Evolutionary conservation across 2,797 vertebrate species (phyloP).

Genomic region (Poliocrania exsul): DNA sequence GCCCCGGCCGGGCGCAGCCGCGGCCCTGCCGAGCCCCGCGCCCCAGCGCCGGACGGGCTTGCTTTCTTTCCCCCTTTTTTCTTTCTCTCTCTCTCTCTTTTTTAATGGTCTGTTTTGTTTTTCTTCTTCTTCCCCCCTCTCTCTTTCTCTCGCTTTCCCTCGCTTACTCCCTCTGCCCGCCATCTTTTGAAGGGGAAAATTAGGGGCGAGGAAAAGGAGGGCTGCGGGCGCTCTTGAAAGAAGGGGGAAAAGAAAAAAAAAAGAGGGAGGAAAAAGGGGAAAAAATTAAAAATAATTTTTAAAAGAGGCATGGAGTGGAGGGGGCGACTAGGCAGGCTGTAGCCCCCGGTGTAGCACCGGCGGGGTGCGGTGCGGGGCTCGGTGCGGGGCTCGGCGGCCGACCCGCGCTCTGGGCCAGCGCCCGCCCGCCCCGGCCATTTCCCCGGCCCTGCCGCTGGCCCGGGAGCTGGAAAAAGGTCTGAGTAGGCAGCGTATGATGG

Average conservation of each 20-base stretch:
- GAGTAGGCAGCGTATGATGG: not conserved
- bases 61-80: not conserved
- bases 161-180: constrained; percentile 76
- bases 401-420: not conserved
- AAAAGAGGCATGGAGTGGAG: not conserved
- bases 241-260: not conserved
- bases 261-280: not conserved
- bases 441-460: not conserved
- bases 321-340: not conserved
- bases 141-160: constrained; percentile 64
- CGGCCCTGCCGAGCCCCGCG: not conserved
- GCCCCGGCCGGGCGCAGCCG: not conserved
- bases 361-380: not conserved
- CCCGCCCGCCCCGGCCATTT: not conserved
- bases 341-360: not conserved
- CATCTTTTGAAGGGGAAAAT: constrained; percentile 82
- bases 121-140: constrained; percentile 57
- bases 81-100: no score
- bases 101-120: not conserved
- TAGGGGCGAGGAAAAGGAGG: constrained; percentile 42
- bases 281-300: not conserved
- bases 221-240: not conserved
- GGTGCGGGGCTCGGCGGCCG: not conserved
- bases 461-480: not conserved
- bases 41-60: constrained; percentile 30